phyloP scores from a whole-genome alignment of 2,797 vertebrate genomes.

The Huso huso region DNA sequence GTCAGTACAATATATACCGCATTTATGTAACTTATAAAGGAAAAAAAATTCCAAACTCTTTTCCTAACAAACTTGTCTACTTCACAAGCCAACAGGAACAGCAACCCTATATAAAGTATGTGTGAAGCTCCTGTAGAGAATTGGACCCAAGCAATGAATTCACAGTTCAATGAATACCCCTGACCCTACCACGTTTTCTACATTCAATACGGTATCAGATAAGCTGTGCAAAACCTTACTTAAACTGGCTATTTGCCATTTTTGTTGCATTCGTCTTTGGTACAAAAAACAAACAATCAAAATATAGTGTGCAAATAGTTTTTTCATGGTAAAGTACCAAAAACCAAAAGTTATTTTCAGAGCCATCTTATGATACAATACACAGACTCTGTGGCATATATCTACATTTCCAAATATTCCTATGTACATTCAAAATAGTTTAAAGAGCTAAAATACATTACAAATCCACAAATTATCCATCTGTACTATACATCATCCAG shows the following conservation, averaged over 20 bases:
- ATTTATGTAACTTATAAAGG: constrained; percentile 45
- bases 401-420: constrained; percentile 90
- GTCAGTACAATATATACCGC: constrained; percentile 46
- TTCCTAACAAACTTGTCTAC: constrained; percentile 72
- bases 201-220: constrained; percentile 99
- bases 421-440: constrained; percentile 95
- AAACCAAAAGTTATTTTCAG: constrained; percentile 75
- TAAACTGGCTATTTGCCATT: constrained; percentile 97
- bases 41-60: constrained; percentile 58
- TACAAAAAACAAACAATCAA: constrained; percentile 92
- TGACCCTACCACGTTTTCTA: constrained; percentile 93
- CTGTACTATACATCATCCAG: constrained; percentile 54
- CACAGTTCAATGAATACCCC: constrained; percentile 98
- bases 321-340: constrained; percentile 65
- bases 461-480: constrained; percentile 70
- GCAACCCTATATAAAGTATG: constrained; percentile 64
- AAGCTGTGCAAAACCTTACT: constrained; percentile 99
- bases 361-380: constrained; percentile 94
- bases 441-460: constrained; percentile 83
- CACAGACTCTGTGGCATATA: constrained; percentile 99
- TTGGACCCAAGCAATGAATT: constrained; percentile 97
- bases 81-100: constrained; percentile 73
- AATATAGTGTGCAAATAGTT: constrained; percentile 99
- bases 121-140: constrained; percentile 94
- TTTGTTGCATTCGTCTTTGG: constrained; percentile 99